phyloP scores from a whole-genome alignment of 2,888 invertebrate genomes.

The Heliconius cydno region DNA sequence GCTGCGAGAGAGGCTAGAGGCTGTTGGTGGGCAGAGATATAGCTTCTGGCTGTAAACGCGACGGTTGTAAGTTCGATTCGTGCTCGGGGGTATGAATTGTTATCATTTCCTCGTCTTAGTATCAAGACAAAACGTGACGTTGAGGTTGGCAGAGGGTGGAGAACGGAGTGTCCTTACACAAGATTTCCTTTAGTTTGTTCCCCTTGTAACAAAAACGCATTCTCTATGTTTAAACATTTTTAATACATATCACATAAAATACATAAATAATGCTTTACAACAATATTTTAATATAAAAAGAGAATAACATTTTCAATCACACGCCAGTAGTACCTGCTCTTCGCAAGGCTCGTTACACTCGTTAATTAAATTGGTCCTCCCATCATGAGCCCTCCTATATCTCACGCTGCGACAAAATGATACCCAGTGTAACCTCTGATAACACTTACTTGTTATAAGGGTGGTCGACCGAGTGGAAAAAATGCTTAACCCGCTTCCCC shows the following conservation, averaged over 20 bases:
- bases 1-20: no score
- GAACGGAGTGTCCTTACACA: no score
- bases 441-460: slow-evolving; percentile 65
- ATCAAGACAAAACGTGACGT: no score
- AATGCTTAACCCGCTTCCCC: slow-evolving; percentile 68
- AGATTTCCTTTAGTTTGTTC: background rate
- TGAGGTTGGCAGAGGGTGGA: no score
- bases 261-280: background rate
- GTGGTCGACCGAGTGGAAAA: slow-evolving; percentile 69
- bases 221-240: background rate
- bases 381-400: slow-evolving; percentile 59
- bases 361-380: slow-evolving; percentile 65
- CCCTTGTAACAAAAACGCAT: background rate
- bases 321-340: slow-evolving; percentile 38
- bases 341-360: slow-evolving; percentile 55
- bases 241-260: background rate
- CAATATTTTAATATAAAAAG: slow-evolving; percentile 26
- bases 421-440: slow-evolving; percentile 57
- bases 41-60: no score
- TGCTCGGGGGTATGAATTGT: no score
- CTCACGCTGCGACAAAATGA: slow-evolving; percentile 61
- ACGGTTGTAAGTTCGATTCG: no score
- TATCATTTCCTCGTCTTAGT: no score
- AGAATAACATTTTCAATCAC: slow-evolving; percentile 55
- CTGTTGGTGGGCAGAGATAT: no score